Percentiles rank a stretch among this genome's conserved stretches.
phyloP scores from a whole-genome alignment of 2,113 vertebrate species.

The Phalacrocorax carbo region DNA sequence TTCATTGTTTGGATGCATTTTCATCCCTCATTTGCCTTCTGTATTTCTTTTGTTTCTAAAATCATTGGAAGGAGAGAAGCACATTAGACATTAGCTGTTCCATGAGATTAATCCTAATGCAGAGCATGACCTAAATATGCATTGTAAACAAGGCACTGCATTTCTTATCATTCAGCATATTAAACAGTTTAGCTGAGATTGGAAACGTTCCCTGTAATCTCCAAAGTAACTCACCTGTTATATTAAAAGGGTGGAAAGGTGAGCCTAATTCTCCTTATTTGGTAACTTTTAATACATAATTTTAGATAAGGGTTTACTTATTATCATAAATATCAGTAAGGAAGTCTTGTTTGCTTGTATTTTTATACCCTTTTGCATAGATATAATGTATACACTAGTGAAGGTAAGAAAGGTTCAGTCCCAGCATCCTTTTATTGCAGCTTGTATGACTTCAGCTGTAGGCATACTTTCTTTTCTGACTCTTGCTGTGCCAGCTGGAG shows the following conservation, averaged over 20 bases:
- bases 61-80: neutral
- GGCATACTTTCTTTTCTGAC: neutral
- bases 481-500: neutral
- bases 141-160: conserved; percentile 2
- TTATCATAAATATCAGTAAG: neutral
- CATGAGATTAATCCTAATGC: neutral
- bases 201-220: neutral
- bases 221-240: neutral
- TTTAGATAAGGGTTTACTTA: neutral
- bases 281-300: neutral
- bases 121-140: conserved; percentile 17
- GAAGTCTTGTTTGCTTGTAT: neutral
- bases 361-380: neutral
- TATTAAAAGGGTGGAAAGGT: neutral
- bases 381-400: neutral
- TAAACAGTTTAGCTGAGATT: neutral
- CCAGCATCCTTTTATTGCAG: neutral
- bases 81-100: neutral
- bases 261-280: neutral
- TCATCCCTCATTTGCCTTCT: neutral
- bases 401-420: neutral
- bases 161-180: neutral
- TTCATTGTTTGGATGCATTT: neutral
- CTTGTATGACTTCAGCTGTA: neutral
- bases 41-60: neutral